Percentiles rank a stretch among this genome's conserved stretches.
Evolutionary conservation across 1,140 invertebrate species (phyloP).

Genomic region (Aphis gossypii): DNA sequence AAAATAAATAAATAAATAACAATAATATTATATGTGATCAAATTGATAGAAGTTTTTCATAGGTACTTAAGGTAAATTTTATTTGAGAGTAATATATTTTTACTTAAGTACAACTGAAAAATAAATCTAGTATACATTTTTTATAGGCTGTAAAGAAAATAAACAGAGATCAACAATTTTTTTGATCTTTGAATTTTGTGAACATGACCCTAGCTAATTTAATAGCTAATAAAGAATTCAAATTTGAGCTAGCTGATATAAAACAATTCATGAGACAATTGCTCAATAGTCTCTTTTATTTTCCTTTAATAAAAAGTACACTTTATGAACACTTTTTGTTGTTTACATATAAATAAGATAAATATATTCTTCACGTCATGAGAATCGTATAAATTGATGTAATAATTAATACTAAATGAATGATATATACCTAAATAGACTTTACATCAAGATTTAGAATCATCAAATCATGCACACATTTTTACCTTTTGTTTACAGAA

Average conservation of each 20-base stretch:
- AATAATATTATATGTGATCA: conserved; percentile 77
- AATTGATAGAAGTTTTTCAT: conserved; percentile 70
- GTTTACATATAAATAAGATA: conserved; percentile 93
- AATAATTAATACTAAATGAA: neutral
- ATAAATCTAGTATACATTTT: neutral
- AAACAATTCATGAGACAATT: conserved; percentile 99
- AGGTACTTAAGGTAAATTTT: conserved; percentile 73
- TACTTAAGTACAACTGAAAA: neutral
- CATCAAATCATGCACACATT: conserved; percentile 76
- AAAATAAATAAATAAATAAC: no score
- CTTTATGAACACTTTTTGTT: no score
- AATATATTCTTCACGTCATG: neutral
- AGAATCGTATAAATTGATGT: neutral
- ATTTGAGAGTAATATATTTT: no score
- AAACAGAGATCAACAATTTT: conserved; percentile 94
- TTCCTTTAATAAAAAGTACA: no score
- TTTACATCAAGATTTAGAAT: conserved; percentile 97
- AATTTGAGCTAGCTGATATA: conserved; percentile 93
- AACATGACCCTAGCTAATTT: conserved; percentile 96
- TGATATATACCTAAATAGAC: conserved; percentile 68
- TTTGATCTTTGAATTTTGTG: conserved; percentile 98
- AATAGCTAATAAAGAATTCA: no score
- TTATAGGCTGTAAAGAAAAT: conserved; percentile 79
- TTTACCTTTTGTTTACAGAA: no score
- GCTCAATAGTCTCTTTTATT: conserved; percentile 91